phyloP scores from a whole-genome alignment of 2,797 vertebrate species.

The Danio kyathit region DNA sequence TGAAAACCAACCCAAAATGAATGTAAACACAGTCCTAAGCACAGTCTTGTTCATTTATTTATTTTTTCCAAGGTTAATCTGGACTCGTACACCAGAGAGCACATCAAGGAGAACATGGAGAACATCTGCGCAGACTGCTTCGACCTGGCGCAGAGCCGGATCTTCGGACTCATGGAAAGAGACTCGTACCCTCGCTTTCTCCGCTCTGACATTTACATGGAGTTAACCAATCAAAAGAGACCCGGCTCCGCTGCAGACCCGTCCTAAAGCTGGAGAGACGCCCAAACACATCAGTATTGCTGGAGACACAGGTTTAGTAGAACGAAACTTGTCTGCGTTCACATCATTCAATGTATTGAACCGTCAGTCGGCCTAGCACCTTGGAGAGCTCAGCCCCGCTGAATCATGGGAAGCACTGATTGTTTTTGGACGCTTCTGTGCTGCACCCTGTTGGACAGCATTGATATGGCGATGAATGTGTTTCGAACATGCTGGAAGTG shows the following conservation, averaged over 20 bases:
- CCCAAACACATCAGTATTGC: slow-evolving; percentile 12
- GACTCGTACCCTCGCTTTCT: slow-evolving; percentile 96
- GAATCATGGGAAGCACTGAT: slow-evolving; percentile 2
- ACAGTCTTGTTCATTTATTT: slow-evolving; percentile 2
- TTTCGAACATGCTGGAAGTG: slow-evolving; percentile 10
- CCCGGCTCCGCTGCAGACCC: slow-evolving; percentile 47
- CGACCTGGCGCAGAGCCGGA: slow-evolving; percentile 90
- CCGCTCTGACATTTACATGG: slow-evolving; percentile 90
- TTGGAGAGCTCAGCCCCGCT: slow-evolving; percentile 21
- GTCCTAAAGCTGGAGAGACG: slow-evolving; percentile 37
- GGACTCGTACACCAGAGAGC: slow-evolving; percentile 90
- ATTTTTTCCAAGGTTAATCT: slow-evolving; percentile 86
- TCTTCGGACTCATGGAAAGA: slow-evolving; percentile 92
- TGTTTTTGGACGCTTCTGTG: slow-evolving; percentile 36
- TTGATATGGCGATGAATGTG: slow-evolving; percentile 16
- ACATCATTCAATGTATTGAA: slow-evolving; percentile 18
- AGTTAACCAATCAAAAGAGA: slow-evolving; percentile 82
- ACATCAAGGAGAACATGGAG: slow-evolving; percentile 87
- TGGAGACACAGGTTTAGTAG: slow-evolving; percentile 40
- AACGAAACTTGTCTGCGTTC: slow-evolving; percentile 35
- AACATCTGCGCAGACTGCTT: slow-evolving; percentile 84
- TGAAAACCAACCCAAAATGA: slow-evolving; percentile 2
- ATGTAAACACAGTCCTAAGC: background rate
- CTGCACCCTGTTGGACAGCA: slow-evolving; percentile 55
- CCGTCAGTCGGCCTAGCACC: slow-evolving; percentile 28